Percentiles rank a stretch among this genome's conserved stretches.
Evolutionary conservation across 2,888 invertebrate genomes (phyloP).

Genomic region (Torymus texanus): DNA sequence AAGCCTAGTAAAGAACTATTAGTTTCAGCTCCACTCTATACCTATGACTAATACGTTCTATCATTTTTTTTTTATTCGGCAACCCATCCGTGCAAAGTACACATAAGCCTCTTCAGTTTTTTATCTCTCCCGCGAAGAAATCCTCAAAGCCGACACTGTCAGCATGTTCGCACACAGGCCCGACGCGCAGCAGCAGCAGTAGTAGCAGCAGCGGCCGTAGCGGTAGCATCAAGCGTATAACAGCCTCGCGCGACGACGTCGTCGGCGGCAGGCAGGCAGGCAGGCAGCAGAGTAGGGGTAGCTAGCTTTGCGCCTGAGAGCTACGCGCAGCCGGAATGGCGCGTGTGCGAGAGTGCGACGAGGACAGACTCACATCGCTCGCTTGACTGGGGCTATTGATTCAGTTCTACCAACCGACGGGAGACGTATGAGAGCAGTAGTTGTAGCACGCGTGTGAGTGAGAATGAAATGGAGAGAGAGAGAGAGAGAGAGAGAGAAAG

Average conservation of each 20-base stretch:
- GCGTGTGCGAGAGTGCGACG: too few relatives aligned
- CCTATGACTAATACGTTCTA: too few relatives aligned
- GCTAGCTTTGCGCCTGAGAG: too few relatives aligned
- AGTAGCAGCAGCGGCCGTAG: not conserved
- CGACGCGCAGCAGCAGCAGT: not conserved
- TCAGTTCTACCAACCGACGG: constrained; percentile 69
- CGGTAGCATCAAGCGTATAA: constrained; percentile 41
- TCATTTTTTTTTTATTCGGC: too few relatives aligned
- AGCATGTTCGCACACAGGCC: too few relatives aligned
- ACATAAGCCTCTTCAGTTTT: too few relatives aligned
- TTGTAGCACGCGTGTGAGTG: not conserved
- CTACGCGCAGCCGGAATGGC: too few relatives aligned
- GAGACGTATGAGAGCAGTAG: not conserved
- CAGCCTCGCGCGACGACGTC: constrained; percentile 24
- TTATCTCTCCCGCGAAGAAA: too few relatives aligned
- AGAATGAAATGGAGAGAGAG: not conserved
- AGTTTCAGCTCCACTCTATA: too few relatives aligned
- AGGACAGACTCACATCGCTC: constrained; percentile 50
- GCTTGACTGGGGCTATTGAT: constrained; percentile 64
- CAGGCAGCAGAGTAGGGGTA: not conserved
- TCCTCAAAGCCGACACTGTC: too few relatives aligned
- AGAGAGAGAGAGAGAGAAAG: not conserved
- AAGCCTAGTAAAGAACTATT: too few relatives aligned
- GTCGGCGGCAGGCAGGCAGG: constrained; percentile 12
- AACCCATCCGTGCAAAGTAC: too few relatives aligned